Evolutionary conservation across 1,140 invertebrate species (phyloP).

Genomic region (Heliconius himera): DNA sequence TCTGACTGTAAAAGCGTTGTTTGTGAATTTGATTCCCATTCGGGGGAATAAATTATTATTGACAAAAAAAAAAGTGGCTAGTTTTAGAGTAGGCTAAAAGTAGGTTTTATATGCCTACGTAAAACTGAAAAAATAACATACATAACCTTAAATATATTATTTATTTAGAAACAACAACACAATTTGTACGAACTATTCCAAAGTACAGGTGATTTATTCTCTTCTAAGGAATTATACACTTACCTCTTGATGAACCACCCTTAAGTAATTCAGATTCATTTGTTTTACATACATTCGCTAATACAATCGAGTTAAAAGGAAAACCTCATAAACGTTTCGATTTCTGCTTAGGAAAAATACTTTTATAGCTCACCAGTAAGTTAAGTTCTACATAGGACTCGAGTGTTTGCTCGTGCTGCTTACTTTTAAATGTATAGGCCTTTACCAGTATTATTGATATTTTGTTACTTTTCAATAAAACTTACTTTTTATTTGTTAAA

Average conservation of each 20-base stretch:
- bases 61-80: no score
- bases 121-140: no score
- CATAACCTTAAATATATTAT: background rate
- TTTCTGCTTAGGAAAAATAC: conserved; percentile 25
- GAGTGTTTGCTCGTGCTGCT: background rate
- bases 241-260: conserved; percentile 20
- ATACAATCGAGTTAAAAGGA: conserved; percentile 33
- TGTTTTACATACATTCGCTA: conserved; percentile 35
- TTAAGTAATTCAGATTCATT: conserved; percentile 12
- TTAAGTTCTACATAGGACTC: background rate
- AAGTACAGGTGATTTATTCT: conserved; percentile 9
- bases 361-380: conserved; percentile 10
- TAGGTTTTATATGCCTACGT: no score
- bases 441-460: background rate
- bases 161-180: background rate
- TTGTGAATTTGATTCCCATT: no score
- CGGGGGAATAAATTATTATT: no score
- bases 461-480: background rate
- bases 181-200: background rate
- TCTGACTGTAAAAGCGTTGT: no score
- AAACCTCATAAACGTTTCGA: conserved; percentile 24
- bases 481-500: background rate
- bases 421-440: background rate
- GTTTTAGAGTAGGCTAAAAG: no score
- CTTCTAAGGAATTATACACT: conserved; percentile 17